Conservation (phyloP, 2,797 vertebrate genomes). For the Oceanodroma leucorhoa region DNA sequence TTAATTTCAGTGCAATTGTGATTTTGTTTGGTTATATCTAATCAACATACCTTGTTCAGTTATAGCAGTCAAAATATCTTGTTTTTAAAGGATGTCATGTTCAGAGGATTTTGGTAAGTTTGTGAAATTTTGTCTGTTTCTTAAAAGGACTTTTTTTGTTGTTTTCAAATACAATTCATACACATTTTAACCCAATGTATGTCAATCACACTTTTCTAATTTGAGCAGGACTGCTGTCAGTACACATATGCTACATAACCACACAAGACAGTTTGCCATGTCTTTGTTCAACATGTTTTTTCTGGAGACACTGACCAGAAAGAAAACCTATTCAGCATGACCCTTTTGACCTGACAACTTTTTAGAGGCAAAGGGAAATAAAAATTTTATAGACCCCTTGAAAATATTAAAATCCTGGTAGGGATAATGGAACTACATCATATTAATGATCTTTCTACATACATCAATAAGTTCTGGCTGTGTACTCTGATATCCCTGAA, state of each 20-base stretch:
- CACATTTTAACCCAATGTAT: background rate
- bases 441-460: background rate
- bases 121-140: background rate
- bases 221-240: background rate
- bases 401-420: background rate
- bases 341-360: background rate
- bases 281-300: background rate
- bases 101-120: background rate
- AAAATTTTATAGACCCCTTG: background rate
- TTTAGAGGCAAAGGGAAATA: background rate
- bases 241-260: background rate
- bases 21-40: background rate
- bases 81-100: background rate
- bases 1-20: background rate
- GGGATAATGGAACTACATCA: background rate
- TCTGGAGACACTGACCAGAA: background rate
- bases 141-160: background rate
- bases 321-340: background rate
- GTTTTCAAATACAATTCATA: background rate
- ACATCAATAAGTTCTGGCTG: background rate
- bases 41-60: background rate
- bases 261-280: background rate
- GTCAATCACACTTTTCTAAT: background rate
- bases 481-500: background rate
- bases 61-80: background rate